phyloP scores from a whole-genome alignment of 1,140 invertebrate species.

The Bombus superbus region DNA sequence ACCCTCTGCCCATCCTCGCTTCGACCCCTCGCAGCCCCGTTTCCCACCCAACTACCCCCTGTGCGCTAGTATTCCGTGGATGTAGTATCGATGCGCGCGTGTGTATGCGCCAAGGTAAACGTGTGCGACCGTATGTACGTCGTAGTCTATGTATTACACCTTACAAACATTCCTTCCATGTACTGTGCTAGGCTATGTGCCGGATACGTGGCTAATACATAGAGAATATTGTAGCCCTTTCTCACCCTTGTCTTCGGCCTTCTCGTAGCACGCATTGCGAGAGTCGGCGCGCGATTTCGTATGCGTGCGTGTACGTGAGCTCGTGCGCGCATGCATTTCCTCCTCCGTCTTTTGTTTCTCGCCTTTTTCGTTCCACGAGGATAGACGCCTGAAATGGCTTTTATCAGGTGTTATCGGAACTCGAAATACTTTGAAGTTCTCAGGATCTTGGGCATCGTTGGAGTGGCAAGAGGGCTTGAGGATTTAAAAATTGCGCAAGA shows the following conservation, averaged over 20 bases:
- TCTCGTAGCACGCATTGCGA: conserved; percentile 43
- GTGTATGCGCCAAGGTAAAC: conserved; percentile 47
- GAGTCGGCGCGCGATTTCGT: conserved; percentile 58
- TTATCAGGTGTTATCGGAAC: conserved; percentile 12
- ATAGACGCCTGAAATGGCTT: not conserved
- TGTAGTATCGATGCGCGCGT: conserved; percentile 35
- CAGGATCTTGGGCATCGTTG: not conserved
- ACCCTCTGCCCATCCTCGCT: conserved; percentile 67
- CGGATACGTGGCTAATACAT: conserved; percentile 76
- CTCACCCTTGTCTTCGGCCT: conserved; percentile 42
- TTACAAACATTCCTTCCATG: conserved; percentile 73
- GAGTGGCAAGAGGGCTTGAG: too few relatives aligned
- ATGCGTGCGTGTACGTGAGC: conserved; percentile 24
- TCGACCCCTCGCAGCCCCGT: conserved; percentile 50
- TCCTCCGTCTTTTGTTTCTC: conserved; percentile 5
- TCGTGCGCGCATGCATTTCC: not conserved
- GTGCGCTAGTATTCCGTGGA: conserved; percentile 51
- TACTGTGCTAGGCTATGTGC: conserved; percentile 63
- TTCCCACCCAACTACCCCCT: conserved; percentile 64
- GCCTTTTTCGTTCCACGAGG: too few relatives aligned
- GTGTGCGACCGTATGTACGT: conserved; percentile 46
- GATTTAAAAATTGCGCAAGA: not conserved
- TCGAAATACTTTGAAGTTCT: not conserved
- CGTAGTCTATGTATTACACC: conserved; percentile 68
- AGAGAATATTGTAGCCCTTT: conserved; percentile 73